These are phyloP conservation scores for Pyrrhosoma nymphula DNA, from an alignment of 2,888 invertebrate genomes.

Conservation along the genomic window DNA sequence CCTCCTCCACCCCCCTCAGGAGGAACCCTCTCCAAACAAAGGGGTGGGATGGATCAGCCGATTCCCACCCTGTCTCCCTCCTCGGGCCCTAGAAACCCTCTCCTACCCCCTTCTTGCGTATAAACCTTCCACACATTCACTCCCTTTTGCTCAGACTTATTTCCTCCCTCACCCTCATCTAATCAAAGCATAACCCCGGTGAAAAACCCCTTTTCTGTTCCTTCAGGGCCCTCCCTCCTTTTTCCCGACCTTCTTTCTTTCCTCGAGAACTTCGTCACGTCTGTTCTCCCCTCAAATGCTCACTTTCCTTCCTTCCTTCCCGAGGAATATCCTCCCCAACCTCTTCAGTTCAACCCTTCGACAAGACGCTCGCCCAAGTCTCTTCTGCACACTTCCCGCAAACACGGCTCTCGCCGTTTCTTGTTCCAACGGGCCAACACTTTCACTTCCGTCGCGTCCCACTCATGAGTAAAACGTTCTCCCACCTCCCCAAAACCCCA, in stretches of 20 bases:
- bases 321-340: neutral
- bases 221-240: neutral
- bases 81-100: neutral
- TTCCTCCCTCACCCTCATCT: neutral
- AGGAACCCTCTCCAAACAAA: neutral
- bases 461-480: neutral
- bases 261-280: too few relatives aligned
- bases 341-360: neutral
- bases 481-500: too few relatives aligned
- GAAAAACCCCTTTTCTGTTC: neutral
- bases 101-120: neutral
- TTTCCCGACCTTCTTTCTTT: too few relatives aligned
- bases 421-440: neutral
- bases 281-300: neutral
- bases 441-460: neutral
- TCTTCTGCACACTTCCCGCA: too few relatives aligned
- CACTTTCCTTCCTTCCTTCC: neutral
- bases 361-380: too few relatives aligned
- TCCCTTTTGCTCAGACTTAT: neutral
- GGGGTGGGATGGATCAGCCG: neutral
- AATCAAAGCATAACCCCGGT: slow-evolving; percentile 2
- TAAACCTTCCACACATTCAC: neutral
- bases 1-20: neutral
- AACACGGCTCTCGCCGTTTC: too few relatives aligned
- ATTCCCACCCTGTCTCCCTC: neutral